Conservation (phyloP, 2,797 vertebrate species). For the Cichlasoma orientale region DNA sequence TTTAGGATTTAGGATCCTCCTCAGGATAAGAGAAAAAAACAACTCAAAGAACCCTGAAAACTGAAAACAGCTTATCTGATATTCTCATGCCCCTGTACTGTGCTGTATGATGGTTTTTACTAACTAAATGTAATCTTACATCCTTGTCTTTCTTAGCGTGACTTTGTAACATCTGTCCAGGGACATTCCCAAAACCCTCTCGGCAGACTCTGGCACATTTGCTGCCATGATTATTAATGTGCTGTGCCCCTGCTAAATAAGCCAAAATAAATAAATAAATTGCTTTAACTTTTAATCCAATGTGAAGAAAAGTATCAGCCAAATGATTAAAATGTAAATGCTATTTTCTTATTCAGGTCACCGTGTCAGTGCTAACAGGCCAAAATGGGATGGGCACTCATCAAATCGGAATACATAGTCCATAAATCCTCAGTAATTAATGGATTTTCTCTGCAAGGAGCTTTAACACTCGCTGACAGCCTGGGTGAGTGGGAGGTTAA, state of each 20-base stretch:
- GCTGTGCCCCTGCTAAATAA: background rate
- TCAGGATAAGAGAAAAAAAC: background rate
- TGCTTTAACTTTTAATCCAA: background rate
- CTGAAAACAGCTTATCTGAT: background rate
- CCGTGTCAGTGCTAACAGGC: slow-evolving; percentile 14
- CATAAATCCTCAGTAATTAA: slow-evolving; percentile 47
- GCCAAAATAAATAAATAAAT: background rate
- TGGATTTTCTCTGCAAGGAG: slow-evolving; percentile 14
- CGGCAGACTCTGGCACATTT: background rate
- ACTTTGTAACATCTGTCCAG: background rate
- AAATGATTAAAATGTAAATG: slow-evolving; percentile 40
- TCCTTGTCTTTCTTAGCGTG: background rate
- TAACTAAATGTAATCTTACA: background rate
- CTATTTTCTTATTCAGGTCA: slow-evolving; percentile 34
- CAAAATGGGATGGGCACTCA: slow-evolving; percentile 11
- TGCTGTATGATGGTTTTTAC: background rate
- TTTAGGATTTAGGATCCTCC: background rate
- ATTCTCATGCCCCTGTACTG: background rate
- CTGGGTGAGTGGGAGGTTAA: slow-evolving; percentile 30
- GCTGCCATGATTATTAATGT: background rate
- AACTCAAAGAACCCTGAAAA: background rate
- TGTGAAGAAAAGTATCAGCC: background rate
- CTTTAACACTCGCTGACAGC: slow-evolving; percentile 8
- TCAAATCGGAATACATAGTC: slow-evolving; percentile 29
- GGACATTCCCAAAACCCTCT: background rate